Evolutionary conservation across 2,113 vertebrate species (phyloP), one percentile per base, ranked within the genome.

Genomic region (Leptobrachium ailaonicum): DNA sequence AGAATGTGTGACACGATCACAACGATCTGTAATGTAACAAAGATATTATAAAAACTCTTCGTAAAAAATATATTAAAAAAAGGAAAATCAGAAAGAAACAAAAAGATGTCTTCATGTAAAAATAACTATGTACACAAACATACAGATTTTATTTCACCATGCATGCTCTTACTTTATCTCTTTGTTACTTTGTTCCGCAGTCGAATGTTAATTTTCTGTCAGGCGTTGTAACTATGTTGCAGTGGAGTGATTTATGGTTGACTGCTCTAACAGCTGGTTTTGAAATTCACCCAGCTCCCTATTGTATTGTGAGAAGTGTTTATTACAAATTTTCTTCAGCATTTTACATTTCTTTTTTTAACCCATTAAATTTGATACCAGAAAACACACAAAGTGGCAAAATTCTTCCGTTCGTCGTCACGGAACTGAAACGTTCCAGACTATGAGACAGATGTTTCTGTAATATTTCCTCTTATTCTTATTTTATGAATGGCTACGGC

Each of bases 251-350:
- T 81, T 81, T 75, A 81, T 81, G 79, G 71, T 14, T 81, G 79
- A 75, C 66, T 75, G 53, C 79, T 81, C 66, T 75, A 81, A 75
- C 79, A 81, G 79, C 79, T 81, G 79, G 79, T 74, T 81, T 53
- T 75, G 64, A 81, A 81, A 75, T 69, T 81, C 79, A 62, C 74
- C 79, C 71, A 69, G 54, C 53, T 81, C 79, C 79, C 54, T 62
- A 81, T 60, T 81, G 79, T 73, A 81, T 75, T 81, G 64, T 45
- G 54, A 69, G 20, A 68, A 62, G 13, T 62, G 62, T 81, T 81
- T 75, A 75, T 69, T 81, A 54, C 64, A 69, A 81, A 69, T 69
- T 73, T 60, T 75, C 11, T 62, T 68, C 79, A 50, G 71, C 20
- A 69, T 81, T 74, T 76, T 69, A 62, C 42, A 58, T 62, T 75